Evolutionary conservation across 2,888 invertebrate genomes (phyloP).

Genomic region (Melieria omissa): DNA sequence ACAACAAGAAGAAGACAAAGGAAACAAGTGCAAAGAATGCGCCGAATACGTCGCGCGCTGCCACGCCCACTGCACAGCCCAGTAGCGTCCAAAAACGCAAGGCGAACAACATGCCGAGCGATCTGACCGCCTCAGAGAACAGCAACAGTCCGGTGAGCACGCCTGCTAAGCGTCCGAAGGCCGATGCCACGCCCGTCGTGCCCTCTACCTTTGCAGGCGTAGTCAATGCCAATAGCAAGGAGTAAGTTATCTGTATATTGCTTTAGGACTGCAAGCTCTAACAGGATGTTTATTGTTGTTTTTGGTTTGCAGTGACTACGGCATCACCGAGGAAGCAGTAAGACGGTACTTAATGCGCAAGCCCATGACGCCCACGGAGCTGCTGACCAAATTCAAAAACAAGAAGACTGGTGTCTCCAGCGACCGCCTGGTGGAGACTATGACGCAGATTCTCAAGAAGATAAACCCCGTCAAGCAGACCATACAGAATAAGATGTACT

Average conservation of each 20-base stretch:
- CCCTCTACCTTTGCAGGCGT: conserved; percentile 65
- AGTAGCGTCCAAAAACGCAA: conserved; percentile 61
- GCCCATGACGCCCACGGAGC: conserved; percentile 97
- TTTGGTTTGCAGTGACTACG: conserved; percentile 77
- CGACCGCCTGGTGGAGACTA: conserved; percentile 90
- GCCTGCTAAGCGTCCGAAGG: conserved; percentile 64
- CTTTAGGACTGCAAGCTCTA: not conserved
- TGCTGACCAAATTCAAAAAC: conserved; percentile 94
- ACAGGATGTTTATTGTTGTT: not conserved
- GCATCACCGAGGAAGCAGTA: conserved; percentile 94
- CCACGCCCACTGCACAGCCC: conserved; percentile 65
- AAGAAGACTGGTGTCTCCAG: conserved; percentile 91
- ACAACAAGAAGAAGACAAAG: conserved; percentile 67
- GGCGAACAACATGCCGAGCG: conserved; percentile 61
- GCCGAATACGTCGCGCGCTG: conserved; percentile 63
- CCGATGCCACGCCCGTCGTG: conserved; percentile 59
- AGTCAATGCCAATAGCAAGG: conserved; percentile 61
- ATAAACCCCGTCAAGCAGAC: conserved; percentile 94
- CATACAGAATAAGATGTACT: conserved; percentile 93
- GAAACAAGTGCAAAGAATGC: conserved; percentile 57
- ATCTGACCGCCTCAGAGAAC: conserved; percentile 64
- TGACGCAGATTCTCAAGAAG: conserved; percentile 94
- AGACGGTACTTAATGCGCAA: conserved; percentile 94
- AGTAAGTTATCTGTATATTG: conserved; percentile 52
- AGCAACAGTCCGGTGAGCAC: conserved; percentile 65